phyloP scores from a whole-genome alignment of 2,797 vertebrate genomes.

The Luscinia luscinia region DNA sequence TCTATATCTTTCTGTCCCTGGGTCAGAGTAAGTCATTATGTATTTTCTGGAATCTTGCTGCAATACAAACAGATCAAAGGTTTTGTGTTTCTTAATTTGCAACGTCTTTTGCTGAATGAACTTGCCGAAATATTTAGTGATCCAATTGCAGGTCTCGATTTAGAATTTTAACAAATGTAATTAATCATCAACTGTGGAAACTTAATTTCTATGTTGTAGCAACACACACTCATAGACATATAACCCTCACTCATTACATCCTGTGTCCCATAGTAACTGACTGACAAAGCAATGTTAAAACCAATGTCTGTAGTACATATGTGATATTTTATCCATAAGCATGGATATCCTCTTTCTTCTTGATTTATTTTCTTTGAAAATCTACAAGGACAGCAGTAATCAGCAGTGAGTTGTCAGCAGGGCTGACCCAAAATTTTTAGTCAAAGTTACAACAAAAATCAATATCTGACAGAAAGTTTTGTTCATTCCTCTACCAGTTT shows the following conservation, averaged over 20 bases:
- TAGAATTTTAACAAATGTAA: neutral
- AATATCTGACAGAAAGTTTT: neutral
- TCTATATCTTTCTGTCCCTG: neutral
- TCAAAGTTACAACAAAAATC: neutral
- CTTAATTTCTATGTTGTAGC: neutral
- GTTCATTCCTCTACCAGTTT: neutral
- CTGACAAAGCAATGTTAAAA: neutral
- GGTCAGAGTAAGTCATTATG: neutral
- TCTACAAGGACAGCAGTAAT: neutral
- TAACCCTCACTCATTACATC: neutral
- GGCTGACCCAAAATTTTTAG: neutral
- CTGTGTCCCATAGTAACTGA: neutral
- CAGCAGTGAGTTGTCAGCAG: neutral
- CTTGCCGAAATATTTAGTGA: neutral
- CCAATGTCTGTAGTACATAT: neutral
- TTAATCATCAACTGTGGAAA: neutral
- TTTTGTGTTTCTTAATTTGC: neutral
- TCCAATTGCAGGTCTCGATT: neutral
- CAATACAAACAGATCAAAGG: neutral
- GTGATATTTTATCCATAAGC: neutral
- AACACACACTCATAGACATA: neutral
- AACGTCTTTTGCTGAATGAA: neutral
- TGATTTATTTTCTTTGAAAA: neutral
- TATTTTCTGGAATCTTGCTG: neutral
- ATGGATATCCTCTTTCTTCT: neutral